Evolutionary conservation across 2,797 vertebrate species (phyloP).

Genomic region (Anguilla obscura): DNA sequence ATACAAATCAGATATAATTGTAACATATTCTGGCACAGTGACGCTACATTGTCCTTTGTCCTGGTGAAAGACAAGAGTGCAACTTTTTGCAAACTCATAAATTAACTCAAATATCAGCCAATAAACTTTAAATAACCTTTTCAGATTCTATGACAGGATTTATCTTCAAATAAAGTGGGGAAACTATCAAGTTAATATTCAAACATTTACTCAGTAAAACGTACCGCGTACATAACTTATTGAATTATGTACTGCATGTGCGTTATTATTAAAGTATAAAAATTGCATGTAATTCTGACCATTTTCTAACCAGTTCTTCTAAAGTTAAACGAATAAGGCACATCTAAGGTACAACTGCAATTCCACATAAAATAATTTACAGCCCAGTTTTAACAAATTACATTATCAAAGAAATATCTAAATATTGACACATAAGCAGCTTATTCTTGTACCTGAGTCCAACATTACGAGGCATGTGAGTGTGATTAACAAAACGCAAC

Average conservation of each 20-base stretch:
- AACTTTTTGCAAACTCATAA: background rate
- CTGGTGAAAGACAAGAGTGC: slow-evolving; percentile 21
- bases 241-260: background rate
- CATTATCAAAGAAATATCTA: slow-evolving; percentile 3
- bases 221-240: background rate
- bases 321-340: background rate
- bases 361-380: background rate
- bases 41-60: background rate
- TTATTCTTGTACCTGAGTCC: background rate
- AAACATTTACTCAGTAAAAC: background rate
- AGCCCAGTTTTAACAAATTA: background rate
- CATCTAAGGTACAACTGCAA: background rate
- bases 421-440: background rate
- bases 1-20: background rate
- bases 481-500: background rate
- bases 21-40: background rate
- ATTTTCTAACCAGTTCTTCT: background rate
- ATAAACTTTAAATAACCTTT: background rate
- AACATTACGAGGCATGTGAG: background rate
- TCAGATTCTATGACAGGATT: background rate
- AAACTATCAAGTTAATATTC: background rate
- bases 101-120: background rate
- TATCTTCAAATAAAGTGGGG: background rate
- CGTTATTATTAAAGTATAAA: background rate
- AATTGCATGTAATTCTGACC: background rate